Percentiles rank a stretch among this genome's conserved stretches.
phyloP scores from a whole-genome alignment of 2,888 invertebrate species.

The Erebia epiphron region DNA sequence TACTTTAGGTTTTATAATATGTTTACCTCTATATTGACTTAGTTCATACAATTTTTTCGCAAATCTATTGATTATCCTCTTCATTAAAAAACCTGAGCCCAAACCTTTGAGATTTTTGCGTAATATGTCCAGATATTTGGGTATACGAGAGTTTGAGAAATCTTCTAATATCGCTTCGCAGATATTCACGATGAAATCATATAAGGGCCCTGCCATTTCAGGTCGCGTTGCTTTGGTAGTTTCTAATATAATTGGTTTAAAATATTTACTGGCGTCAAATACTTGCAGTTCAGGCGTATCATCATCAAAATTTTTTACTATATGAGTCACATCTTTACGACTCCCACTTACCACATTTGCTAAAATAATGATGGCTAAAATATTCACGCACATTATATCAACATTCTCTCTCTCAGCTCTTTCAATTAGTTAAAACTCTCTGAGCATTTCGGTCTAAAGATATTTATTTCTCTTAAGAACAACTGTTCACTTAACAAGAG shows the following conservation, averaged over 20 bases:
- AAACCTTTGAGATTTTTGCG: conserved; percentile 49
- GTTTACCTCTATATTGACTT: conserved; percentile 46
- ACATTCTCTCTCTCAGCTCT: neutral
- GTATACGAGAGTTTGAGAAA: conserved; percentile 46
- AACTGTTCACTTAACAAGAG: too few relatives aligned
- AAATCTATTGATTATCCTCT: conserved; percentile 49
- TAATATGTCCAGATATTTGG: conserved; percentile 53
- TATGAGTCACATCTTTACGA: conserved; percentile 23
- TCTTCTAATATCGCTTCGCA: conserved; percentile 53
- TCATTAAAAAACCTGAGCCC: conserved; percentile 49
- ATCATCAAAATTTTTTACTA: conserved; percentile 8
- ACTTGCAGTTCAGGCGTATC: conserved; percentile 12
- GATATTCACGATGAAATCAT: conserved; percentile 56
- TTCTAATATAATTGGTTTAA: conserved; percentile 25
- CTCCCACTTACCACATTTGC: conserved; percentile 3
- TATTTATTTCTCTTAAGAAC: too few relatives aligned
- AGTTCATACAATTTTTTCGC: conserved; percentile 48
- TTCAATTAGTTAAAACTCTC: neutral
- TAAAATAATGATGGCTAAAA: conserved; percentile 7
- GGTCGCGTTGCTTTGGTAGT: conserved; percentile 32
- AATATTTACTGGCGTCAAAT: conserved; percentile 23
- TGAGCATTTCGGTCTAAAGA: too few relatives aligned
- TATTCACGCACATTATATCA: conserved; percentile 3
- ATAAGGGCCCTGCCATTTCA: conserved; percentile 52
- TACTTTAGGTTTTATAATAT: conserved; percentile 49